These are phyloP conservation scores for Myotis planiceps DNA, from an alignment of 2,797 vertebrate species.

Conservation along the genomic window DNA sequence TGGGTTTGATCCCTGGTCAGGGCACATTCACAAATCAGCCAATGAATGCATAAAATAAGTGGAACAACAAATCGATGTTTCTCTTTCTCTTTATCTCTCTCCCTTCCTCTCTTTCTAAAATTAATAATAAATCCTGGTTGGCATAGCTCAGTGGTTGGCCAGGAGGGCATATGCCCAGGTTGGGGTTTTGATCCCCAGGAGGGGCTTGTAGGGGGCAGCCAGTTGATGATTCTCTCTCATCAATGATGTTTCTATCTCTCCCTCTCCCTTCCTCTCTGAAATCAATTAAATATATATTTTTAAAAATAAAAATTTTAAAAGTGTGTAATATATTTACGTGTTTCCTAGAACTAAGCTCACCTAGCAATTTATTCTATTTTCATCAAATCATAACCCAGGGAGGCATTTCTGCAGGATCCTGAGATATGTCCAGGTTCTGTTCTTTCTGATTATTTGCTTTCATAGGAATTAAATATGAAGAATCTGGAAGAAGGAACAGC, in stretches of 20 bases:
- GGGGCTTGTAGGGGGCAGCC: too few species aligned
- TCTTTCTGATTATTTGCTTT: neutral
- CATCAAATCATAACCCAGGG: neutral
- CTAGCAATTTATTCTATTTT: neutral
- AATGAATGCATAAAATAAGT: neutral
- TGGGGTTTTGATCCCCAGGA: too few species aligned
- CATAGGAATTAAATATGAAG: neutral
- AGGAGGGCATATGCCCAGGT: too few species aligned
- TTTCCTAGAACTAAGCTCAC: neutral
- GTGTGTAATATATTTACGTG: neutral
- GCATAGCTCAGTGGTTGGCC: too few species aligned
- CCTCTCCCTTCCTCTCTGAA: neutral
- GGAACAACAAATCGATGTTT: neutral
- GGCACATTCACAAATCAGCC: neutral
- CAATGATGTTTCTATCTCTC: neutral
- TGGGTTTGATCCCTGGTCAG: neutral
- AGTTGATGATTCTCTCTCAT: too few species aligned
- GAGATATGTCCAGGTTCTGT: neutral
- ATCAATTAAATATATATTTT: neutral
- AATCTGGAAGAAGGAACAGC: neutral
- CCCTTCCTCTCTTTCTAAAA: neutral
- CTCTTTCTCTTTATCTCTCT: neutral
- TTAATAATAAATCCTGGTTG: neutral
- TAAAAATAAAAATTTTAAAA: neutral
- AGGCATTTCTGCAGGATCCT: neutral